Conservation (phyloP, 2,888 invertebrate genomes). For the Rotaria magnacalcarata region DNA sequence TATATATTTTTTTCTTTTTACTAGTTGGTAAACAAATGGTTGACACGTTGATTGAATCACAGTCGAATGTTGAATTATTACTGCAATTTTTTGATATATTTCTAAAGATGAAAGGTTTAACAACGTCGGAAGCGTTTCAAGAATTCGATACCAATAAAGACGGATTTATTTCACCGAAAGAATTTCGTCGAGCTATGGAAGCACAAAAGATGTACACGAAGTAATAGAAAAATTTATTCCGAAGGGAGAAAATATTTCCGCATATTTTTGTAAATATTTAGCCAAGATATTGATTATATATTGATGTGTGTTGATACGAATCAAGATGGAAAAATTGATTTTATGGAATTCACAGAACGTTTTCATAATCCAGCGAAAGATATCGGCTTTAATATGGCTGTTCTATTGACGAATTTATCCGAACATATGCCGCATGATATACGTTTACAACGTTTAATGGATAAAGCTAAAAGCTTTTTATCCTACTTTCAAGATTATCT, state of each 20-base stretch:
- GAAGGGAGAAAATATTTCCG: not conserved
- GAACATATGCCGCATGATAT: constrained; percentile 99
- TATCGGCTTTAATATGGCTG: constrained; percentile 94
- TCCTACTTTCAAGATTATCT: constrained; percentile 97
- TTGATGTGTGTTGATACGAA: constrained; percentile 95
- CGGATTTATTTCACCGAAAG: constrained; percentile 95
- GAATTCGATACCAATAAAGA: constrained; percentile 83
- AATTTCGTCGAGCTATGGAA: constrained; percentile 98
- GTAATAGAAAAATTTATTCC: not conserved
- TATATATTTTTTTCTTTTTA: not conserved
- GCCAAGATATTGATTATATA: constrained; percentile 92
- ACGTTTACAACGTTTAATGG: constrained; percentile 64
- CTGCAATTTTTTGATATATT: constrained; percentile 99
- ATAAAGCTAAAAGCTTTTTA: constrained; percentile 85
- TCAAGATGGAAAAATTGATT: constrained; percentile 97
- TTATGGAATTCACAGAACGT: constrained; percentile 91
- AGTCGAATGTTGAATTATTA: constrained; percentile 91
- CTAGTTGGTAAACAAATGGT: constrained; percentile 99
- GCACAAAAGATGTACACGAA: constrained; percentile 89
- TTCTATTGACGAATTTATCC: constrained; percentile 89
- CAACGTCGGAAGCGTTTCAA: constrained; percentile 80
- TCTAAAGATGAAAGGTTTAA: constrained; percentile 89
- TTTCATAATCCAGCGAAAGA: constrained; percentile 99
- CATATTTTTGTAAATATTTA: not conserved
- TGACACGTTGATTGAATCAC: constrained; percentile 95